These are phyloP conservation scores for Sogatella furcifera DNA, from an alignment of 1,140 invertebrate genomes.

Conservation along the genomic window DNA sequence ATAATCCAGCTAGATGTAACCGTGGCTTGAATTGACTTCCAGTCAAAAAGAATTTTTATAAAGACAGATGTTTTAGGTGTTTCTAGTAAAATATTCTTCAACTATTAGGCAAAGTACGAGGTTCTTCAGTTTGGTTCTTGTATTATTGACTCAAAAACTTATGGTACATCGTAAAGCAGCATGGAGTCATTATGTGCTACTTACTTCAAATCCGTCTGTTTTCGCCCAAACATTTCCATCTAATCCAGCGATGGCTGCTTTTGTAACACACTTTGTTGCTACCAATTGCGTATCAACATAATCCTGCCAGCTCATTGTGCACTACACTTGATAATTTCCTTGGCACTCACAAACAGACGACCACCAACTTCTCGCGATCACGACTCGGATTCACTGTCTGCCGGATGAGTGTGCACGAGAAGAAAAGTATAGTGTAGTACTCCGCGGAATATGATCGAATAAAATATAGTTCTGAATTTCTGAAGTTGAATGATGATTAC, in stretches of 20 bases:
- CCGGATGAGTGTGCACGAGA: too few species aligned
- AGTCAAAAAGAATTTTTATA: too few species aligned
- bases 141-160: too few species aligned
- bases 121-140: too few species aligned
- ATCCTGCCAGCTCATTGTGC: slow-evolving; percentile 92
- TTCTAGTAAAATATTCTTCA: too few species aligned
- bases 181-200: slow-evolving; percentile 32
- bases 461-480: too few species aligned
- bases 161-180: not conserved
- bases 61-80: too few species aligned
- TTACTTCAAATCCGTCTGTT: slow-evolving; percentile 85
- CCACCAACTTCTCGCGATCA: slow-evolving; percentile 14
- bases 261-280: slow-evolving; percentile 82
- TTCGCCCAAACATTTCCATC: slow-evolving; percentile 93
- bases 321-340: slow-evolving; percentile 15
- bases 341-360: slow-evolving; percentile 5
- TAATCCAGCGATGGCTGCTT: slow-evolving; percentile 87
- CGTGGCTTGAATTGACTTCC: not conserved
- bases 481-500: too few species aligned
- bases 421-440: too few species aligned
- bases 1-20: not conserved
- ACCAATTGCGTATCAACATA: slow-evolving; percentile 95
- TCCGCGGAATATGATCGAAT: too few species aligned
- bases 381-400: not conserved
- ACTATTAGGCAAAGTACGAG: too few species aligned